These are phyloP conservation scores for Cheilosia vernalis DNA, from an alignment of 2,888 invertebrate genomes.

Conservation along the genomic window DNA sequence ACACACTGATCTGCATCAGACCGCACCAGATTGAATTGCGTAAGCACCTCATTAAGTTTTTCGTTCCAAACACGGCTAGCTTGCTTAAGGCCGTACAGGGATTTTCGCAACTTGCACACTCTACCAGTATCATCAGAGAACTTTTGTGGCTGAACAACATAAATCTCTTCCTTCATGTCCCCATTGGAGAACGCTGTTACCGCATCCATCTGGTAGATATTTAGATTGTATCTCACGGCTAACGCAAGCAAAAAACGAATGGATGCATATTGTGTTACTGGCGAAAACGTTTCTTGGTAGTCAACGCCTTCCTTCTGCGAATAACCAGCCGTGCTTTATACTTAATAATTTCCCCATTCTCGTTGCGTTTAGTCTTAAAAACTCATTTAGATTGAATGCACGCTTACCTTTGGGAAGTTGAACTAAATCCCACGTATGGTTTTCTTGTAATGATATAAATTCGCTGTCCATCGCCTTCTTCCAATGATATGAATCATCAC, in stretches of 20 bases:
- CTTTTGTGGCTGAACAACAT: slow-evolving; percentile 48
- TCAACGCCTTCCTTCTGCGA: slow-evolving; percentile 20
- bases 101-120: slow-evolving; percentile 45
- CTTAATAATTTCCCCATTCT: slow-evolving; percentile 6
- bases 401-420: no score
- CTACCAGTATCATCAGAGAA: slow-evolving; percentile 43
- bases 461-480: no score
- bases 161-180: slow-evolving; percentile 38
- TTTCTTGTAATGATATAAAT: no score
- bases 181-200: slow-evolving; percentile 43
- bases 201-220: slow-evolving; percentile 56
- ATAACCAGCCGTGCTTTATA: slow-evolving; percentile 32
- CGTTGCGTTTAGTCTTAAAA: slow-evolving; percentile 18
- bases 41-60: slow-evolving; percentile 44
- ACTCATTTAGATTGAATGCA: slow-evolving; percentile 25
- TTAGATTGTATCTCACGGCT: slow-evolving; percentile 36
- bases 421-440: no score
- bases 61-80: slow-evolving; percentile 63
- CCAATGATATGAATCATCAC: no score
- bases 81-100: slow-evolving; percentile 23
- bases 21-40: slow-evolving; percentile 52
- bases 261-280: slow-evolving; percentile 25
- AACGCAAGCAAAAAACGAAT: slow-evolving; percentile 35
- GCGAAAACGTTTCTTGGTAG: slow-evolving; percentile 28
- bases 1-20: slow-evolving; percentile 64